A percentile compares a stretch with the other conserved stretches of the same genome.
Evolutionary conservation across 2,113 vertebrate species (phyloP).

Genomic region (Meles meles): DNA sequence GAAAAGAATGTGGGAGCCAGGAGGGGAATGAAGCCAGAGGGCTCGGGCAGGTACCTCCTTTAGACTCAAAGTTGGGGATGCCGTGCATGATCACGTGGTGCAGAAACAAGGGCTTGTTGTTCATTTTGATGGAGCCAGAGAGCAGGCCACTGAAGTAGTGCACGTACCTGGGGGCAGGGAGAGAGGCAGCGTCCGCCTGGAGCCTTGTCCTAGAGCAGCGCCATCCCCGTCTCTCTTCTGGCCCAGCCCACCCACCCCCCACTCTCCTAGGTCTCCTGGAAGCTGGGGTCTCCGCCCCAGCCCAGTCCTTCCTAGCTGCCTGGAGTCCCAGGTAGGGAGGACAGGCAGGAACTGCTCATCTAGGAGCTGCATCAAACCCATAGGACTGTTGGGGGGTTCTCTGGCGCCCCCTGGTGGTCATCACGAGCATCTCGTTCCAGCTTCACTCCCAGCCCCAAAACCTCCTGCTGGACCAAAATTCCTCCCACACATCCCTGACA

Average conservation of each 20-base stretch:
- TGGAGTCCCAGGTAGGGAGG: neutral
- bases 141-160: constrained; percentile 98
- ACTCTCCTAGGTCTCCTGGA: neutral
- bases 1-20: constrained; percentile 63
- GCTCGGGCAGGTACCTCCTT: constrained; percentile 87
- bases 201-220: neutral
- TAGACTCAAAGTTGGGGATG: constrained; percentile 96
- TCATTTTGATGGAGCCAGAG: constrained; percentile 97
- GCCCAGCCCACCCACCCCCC: neutral
- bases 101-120: constrained; percentile 98
- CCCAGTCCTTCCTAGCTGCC: neutral
- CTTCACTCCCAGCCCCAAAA: neutral
- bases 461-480: neutral
- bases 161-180: constrained; percentile 87
- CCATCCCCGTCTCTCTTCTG: neutral
- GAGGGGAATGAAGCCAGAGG: constrained; percentile 47
- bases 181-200: neutral
- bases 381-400: neutral
- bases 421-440: neutral
- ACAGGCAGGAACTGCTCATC: neutral
- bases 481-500: neutral
- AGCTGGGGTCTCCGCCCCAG: neutral
- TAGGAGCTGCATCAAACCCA: neutral
- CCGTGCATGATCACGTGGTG: constrained; percentile 99
- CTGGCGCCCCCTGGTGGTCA: constrained; percentile 55